Conservation (phyloP, 64 coral and sea anemone species). For the Anthopleura sola region DNA sequence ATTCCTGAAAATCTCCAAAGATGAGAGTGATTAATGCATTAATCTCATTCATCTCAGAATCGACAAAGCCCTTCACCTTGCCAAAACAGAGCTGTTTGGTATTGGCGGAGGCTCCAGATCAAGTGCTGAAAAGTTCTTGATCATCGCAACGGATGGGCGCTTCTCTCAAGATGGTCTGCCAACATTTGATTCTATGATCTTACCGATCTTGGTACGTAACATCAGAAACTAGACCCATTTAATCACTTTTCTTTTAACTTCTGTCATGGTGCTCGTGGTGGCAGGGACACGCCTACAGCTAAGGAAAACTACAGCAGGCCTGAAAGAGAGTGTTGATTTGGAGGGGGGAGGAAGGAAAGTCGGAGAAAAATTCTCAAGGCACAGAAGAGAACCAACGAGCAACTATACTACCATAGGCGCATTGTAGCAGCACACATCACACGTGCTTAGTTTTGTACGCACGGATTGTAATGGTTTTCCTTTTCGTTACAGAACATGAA, state of each 20-base stretch:
- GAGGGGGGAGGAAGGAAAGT: no score
- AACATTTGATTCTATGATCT: neutral
- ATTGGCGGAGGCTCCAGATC: neutral
- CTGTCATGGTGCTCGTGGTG: no score
- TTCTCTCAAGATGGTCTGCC: neutral
- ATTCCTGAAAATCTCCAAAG: neutral
- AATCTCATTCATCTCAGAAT: neutral
- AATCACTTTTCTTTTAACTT: no score
- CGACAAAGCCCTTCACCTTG: neutral
- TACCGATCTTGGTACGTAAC: neutral
- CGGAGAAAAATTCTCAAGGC: no score
- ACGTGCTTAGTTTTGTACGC: no score
- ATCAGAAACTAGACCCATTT: neutral
- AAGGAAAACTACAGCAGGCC: no score
- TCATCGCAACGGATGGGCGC: neutral
- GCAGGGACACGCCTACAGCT: no score
- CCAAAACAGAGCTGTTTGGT: neutral
- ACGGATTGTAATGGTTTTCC: neutral
- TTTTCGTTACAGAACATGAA: neutral
- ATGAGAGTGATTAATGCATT: neutral
- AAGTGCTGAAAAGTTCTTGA: neutral
- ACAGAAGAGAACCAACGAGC: no score
- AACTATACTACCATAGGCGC: no score
- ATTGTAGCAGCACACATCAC: no score
- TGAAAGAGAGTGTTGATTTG: no score